Evolutionary conservation across 2,888 invertebrate genomes (phyloP), one percentile per base, ranked within the genome.

Genomic region (Azorinus chamasolen): DNA sequence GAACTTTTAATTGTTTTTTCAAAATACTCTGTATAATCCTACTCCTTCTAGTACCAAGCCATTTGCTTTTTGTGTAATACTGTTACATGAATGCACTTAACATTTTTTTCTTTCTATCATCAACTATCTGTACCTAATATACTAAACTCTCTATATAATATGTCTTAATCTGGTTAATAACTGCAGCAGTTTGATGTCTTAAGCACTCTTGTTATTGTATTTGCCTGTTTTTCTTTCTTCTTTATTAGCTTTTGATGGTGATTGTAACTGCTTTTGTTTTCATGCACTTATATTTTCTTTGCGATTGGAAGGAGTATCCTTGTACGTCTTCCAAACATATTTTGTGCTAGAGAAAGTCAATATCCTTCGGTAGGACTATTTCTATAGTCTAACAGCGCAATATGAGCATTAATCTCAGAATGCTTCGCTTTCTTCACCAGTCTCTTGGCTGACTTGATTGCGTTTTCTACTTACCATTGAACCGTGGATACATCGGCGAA

Each of bases 401-500:
- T 18, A 20, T 41, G 69, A n/a, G 66, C 57, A 48, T 75, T 69
- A 18, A n/a, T 54, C 18, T 64, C 41, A 10, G 24, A 50, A 25
- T 57, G 39, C 50, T 71, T 64, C 1, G 59, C 68, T 51, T 72
- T 82, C 39, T 50, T 59, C 59, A 63, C 58, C 24, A 80, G 22
- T 22, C 63, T 64, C 39, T 71, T 65, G 0, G 70, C 57, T 6
- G 63, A 74, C 48, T 78, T 69, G 10, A 81, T 69, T 3, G 24
- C 51, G 0, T 54, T 27, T 64, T 74, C 74, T 18, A 53, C 66
- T 22, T 61, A 20, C 37, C 73, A 61, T 24, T 65, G 3, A 50
- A 55, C 14, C 58, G 63, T 1, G 43, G 27, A 45, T 43, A 58
- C 1, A 37, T 14, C 3, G 75, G 69, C 6, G 46, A 46, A 3